Evolutionary conservation across 2,113 vertebrate species (phyloP).

Genomic region (Hippocampus guttulatus): DNA sequence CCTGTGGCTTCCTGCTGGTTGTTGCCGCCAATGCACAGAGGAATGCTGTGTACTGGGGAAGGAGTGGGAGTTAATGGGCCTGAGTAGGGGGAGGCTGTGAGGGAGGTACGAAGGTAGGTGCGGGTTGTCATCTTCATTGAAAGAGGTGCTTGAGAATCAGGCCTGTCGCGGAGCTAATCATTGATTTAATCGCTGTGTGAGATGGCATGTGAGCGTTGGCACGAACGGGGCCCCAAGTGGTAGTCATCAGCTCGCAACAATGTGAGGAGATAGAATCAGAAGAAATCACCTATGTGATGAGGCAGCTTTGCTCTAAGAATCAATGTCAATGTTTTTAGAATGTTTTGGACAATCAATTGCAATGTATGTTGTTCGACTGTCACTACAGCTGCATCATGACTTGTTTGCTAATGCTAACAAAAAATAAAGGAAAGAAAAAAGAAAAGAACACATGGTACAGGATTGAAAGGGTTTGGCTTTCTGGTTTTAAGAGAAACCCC

Average conservation of each 20-base stretch:
- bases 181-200: slow-evolving; percentile 77
- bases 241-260: slow-evolving; percentile 56
- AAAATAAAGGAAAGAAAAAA: slow-evolving; percentile 47
- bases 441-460: slow-evolving; percentile 61
- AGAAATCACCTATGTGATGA: slow-evolving; percentile 78
- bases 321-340: slow-evolving; percentile 14
- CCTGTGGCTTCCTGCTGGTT: slow-evolving; percentile 90
- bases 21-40: slow-evolving; percentile 84
- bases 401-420: slow-evolving; percentile 60
- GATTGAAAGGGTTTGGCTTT: slow-evolving; percentile 54
- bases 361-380: slow-evolving; percentile 45
- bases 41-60: slow-evolving; percentile 64
- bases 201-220: slow-evolving; percentile 71
- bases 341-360: slow-evolving; percentile 53
- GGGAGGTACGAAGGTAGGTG: slow-evolving; percentile 17
- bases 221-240: slow-evolving; percentile 46
- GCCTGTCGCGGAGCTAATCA: slow-evolving; percentile 84
- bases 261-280: slow-evolving; percentile 39
- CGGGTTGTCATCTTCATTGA: slow-evolving; percentile 65
- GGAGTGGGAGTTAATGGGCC: slow-evolving; percentile 63
- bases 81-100: slow-evolving; percentile 29
- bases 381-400: slow-evolving; percentile 88
- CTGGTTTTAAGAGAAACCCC: slow-evolving; percentile 55
- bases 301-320: slow-evolving; percentile 79
- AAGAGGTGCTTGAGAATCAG: slow-evolving; percentile 88